phyloP scores from a whole-genome alignment of 2,113 vertebrate genomes.

The Sialia sialis region DNA sequence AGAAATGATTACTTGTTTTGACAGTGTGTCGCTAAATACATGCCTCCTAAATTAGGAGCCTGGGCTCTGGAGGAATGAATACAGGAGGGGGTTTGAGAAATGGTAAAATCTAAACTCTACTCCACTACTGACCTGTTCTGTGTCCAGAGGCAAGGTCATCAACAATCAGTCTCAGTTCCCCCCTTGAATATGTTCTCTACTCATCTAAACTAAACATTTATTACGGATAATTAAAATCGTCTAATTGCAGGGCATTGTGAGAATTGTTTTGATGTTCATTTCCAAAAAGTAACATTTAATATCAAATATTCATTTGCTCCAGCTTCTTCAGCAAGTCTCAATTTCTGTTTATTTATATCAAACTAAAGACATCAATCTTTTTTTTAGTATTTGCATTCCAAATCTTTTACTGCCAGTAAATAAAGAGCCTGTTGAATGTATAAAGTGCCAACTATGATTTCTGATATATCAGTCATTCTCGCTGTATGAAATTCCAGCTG shows the following conservation, averaged over 20 bases:
- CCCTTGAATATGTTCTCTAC: neutral
- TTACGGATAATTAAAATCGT: neutral
- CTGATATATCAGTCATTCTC: neutral
- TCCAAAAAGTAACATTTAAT: neutral
- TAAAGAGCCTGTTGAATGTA: neutral
- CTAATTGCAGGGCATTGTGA: neutral
- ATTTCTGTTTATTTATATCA: neutral
- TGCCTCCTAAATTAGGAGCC: conserved; percentile 22
- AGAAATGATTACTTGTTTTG: conserved; percentile 41
- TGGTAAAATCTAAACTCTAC: neutral
- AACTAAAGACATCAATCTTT: neutral
- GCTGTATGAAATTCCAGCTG: neutral
- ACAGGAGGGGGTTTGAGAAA: neutral
- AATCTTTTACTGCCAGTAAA: neutral
- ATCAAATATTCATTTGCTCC: neutral
- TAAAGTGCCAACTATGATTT: neutral
- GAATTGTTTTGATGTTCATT: neutral
- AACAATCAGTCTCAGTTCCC: neutral
- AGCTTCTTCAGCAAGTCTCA: neutral
- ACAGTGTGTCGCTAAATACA: neutral
- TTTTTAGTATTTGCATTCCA: neutral
- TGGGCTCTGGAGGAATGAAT: neutral
- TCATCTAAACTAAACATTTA: neutral
- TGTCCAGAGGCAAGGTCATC: neutral
- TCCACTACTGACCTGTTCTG: neutral